Percentiles rank a stretch among this genome's conserved stretches.
These are phyloP conservation scores for Brotogeris chrysoptera DNA, from an alignment of 2,797 vertebrate species.

Conservation along the genomic window DNA sequence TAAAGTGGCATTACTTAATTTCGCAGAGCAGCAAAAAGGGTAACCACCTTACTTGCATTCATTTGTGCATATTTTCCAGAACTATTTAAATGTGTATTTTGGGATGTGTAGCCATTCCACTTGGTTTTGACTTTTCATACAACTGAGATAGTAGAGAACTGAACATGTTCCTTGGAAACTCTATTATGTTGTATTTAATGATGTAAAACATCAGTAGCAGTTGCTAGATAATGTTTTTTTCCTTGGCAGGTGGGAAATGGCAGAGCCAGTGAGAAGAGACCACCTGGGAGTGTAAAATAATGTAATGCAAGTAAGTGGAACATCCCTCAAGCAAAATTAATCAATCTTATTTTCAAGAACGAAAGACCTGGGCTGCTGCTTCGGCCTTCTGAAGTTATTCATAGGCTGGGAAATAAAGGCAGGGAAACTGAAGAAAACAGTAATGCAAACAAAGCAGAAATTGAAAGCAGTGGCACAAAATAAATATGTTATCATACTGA, in stretches of 20 bases:
- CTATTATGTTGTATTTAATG: neutral
- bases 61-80: neutral
- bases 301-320: neutral
- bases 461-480: neutral
- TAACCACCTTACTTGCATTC: neutral
- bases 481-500: accelerated
- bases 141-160: neutral
- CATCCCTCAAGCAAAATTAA: constrained; percentile 3
- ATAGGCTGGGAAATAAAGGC: neutral
- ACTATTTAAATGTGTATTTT: neutral
- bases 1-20: constrained; percentile 15
- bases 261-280: neutral
- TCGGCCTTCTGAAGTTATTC: constrained; percentile 36
- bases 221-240: neutral
- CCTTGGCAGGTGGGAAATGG: neutral
- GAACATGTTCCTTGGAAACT: neutral
- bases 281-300: neutral
- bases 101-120: neutral
- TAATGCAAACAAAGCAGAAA: neutral
- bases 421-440: neutral
- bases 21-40: neutral
- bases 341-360: constrained; percentile 19
- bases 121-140: neutral
- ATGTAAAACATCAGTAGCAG: neutral
- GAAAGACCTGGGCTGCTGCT: constrained; percentile 16